These are phyloP conservation scores for Labeo catla DNA, from an alignment of 2,113 vertebrate species.

Conservation along the genomic window DNA sequence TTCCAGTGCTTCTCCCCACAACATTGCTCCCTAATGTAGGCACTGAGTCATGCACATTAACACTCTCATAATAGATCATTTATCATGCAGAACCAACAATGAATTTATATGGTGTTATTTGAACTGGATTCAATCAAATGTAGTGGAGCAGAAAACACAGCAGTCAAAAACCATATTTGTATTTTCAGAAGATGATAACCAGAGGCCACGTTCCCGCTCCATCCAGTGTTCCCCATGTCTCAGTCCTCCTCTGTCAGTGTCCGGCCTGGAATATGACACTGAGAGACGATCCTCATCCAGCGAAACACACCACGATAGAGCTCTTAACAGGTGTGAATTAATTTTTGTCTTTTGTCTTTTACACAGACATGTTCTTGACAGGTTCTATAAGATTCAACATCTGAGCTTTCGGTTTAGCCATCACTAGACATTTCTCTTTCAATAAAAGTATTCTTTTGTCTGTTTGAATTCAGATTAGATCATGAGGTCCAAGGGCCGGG, in stretches of 20 bases:
- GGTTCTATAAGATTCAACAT: background rate
- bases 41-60: background rate
- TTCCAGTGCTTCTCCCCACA: background rate
- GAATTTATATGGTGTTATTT: constrained; percentile 13
- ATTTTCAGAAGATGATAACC: constrained; percentile 76
- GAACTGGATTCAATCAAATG: background rate
- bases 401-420: background rate
- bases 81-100: background rate
- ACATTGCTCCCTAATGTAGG: background rate
- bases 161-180: constrained; percentile 19
- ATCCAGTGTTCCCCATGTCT: constrained; percentile 87
- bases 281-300: constrained; percentile 68
- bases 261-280: constrained; percentile 71
- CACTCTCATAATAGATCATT: background rate
- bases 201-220: constrained; percentile 83
- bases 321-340: constrained; percentile 66
- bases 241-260: constrained; percentile 80
- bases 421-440: background rate
- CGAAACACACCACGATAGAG: constrained; percentile 68
- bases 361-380: background rate
- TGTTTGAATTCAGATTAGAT: constrained; percentile 55
- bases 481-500: constrained; percentile 63
- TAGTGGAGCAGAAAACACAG: background rate
- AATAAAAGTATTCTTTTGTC: background rate
- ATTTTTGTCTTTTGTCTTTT: background rate